Percentiles rank a stretch among this genome's conserved stretches.
These are phyloP conservation scores for Fragum fragum DNA, from an alignment of 2,888 invertebrate genomes.

Conservation along the genomic window DNA sequence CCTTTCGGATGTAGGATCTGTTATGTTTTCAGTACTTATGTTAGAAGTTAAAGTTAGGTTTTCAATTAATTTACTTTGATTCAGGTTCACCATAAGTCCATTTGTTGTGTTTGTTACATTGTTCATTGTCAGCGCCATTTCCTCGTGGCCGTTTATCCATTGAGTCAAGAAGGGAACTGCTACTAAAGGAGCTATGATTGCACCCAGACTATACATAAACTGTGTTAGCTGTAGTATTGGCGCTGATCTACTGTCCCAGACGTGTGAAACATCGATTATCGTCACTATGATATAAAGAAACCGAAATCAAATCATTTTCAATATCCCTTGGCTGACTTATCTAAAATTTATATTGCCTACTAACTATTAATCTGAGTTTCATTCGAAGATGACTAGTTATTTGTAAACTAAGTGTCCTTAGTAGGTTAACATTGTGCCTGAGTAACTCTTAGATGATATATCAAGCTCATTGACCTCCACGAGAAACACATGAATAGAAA, in stretches of 20 bases:
- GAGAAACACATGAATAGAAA: no score
- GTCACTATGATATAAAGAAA: no score
- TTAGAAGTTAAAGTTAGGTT: background rate
- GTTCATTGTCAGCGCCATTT: background rate
- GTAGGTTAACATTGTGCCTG: no score
- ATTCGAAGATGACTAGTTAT: no score
- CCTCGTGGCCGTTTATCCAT: background rate
- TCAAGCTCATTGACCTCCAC: no score
- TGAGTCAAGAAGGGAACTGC: background rate
- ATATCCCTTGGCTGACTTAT: no score
- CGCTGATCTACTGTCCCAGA: constrained; percentile 9
- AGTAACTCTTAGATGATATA: no score
- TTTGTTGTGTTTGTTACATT: background rate
- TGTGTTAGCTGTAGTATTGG: background rate
- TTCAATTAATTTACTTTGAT: background rate
- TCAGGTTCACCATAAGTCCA: background rate
- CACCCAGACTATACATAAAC: constrained; percentile 8
- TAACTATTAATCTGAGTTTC: no score
- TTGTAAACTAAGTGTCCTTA: no score
- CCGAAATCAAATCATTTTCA: no score
- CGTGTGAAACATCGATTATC: constrained; percentile 4
- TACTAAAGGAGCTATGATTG: constrained; percentile 14
- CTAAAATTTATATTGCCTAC: no score
- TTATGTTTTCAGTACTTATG: background rate
- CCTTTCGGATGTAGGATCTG: background rate